phyloP scores from a whole-genome alignment of 1,140 invertebrate species.

The Euglossa dilemma region DNA sequence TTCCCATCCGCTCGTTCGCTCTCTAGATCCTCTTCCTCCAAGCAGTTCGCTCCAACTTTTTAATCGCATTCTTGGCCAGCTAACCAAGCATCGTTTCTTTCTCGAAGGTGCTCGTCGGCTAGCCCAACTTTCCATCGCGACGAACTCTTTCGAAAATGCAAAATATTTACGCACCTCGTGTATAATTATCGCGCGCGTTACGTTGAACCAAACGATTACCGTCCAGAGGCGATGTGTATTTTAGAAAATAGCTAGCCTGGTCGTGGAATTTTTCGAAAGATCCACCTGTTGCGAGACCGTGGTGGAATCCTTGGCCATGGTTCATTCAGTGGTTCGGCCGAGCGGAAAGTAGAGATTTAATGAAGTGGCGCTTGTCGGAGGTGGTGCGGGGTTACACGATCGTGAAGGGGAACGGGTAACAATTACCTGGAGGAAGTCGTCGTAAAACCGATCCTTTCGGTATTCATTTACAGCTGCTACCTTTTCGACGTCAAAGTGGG shows the following conservation, averaged over 20 bases:
- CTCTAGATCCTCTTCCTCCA: no score
- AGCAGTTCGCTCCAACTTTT: no score
- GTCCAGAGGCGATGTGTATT: background rate
- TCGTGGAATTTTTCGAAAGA: slow-evolving; percentile 10
- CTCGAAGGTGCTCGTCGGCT: no score
- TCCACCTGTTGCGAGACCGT: background rate
- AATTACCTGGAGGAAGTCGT: slow-evolving; percentile 49
- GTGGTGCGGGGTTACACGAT: background rate
- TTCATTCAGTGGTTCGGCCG: background rate
- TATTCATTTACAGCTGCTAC: slow-evolving; percentile 48
- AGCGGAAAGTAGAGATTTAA: slow-evolving; percentile 7
- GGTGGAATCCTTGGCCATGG: background rate
- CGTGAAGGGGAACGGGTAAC: slow-evolving; percentile 21
- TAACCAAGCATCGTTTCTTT: no score
- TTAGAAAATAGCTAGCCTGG: background rate
- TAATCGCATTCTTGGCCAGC: no score
- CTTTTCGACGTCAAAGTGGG: slow-evolving; percentile 31
- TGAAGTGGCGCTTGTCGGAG: slow-evolving; percentile 4
- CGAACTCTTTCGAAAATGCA: background rate
- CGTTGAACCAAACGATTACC: background rate
- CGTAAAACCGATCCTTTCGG: slow-evolving; percentile 45
- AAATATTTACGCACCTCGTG: background rate
- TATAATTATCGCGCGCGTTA: background rate
- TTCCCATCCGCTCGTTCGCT: no score
- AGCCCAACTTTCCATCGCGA: no score